Conservation (phyloP, 2,888 invertebrate genomes). For the Frankliniella fusca region DNA sequence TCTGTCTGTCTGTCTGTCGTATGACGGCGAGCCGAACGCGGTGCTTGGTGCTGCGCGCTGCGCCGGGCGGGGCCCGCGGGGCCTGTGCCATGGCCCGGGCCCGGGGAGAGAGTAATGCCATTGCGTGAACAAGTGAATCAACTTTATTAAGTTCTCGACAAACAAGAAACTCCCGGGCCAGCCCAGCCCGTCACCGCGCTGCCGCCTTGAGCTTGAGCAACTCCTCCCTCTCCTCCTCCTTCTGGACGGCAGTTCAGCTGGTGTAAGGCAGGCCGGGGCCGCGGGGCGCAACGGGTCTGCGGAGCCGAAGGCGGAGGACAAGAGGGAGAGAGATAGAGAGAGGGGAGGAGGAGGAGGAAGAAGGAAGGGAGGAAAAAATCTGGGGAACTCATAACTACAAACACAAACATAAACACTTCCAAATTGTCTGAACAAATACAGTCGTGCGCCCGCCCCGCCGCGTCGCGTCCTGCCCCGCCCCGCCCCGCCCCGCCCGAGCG, state of each 20-base stretch:
- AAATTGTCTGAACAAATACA: slow-evolving; percentile 6
- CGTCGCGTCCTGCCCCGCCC: not conserved
- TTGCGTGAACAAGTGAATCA: slow-evolving; percentile 7
- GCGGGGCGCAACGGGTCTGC: too few relatives aligned
- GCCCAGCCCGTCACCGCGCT: not conserved
- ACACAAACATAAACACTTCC: slow-evolving; percentile 10
- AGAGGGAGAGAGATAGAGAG: too few relatives aligned
- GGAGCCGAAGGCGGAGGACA: too few relatives aligned
- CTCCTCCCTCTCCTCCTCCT: not conserved
- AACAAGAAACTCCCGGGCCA: slow-evolving; percentile 10
- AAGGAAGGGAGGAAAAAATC: not conserved
- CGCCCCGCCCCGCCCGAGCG: not conserved
- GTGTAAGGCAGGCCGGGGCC: too few relatives aligned
- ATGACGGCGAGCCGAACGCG: too few relatives aligned
- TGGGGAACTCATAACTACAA: slow-evolving; percentile 10
- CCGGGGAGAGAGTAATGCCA: not conserved
- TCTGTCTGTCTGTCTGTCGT: too few relatives aligned
- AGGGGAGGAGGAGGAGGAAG: not conserved
- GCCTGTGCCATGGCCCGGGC: too few relatives aligned
- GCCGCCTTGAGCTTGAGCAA: too few relatives aligned
- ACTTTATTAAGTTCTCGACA: slow-evolving; percentile 9
- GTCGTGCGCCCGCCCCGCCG: not conserved
- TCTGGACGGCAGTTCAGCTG: not conserved
- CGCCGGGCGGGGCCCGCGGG: too few relatives aligned
- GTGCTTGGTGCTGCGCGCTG: too few relatives aligned